These are phyloP conservation scores for Hyla sarda DNA, from an alignment of 2,113 vertebrate species.

Conservation along the genomic window DNA sequence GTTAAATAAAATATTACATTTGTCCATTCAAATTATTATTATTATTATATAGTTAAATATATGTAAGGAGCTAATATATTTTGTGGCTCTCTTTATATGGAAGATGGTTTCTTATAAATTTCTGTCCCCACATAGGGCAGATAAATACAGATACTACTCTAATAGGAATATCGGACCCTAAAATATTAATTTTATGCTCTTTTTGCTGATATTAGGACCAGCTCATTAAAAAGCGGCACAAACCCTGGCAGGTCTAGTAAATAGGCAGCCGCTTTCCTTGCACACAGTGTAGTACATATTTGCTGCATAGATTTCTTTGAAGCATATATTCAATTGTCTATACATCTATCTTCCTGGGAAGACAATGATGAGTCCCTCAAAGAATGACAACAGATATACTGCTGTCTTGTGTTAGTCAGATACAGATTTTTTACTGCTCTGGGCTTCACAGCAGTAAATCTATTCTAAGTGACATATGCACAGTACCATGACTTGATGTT, in stretches of 20 bases:
- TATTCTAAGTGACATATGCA: constrained; percentile 43
- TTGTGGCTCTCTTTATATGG: not conserved
- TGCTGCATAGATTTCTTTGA: not conserved
- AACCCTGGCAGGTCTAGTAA: not conserved
- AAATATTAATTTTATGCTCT: not conserved
- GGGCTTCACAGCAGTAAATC: constrained; percentile 26
- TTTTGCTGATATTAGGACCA: not conserved
- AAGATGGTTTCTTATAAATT: not conserved
- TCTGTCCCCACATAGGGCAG: not conserved
- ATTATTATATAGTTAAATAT: not conserved
- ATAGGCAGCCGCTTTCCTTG: not conserved
- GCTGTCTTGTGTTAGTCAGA: constrained; percentile 29
- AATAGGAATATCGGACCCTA: not conserved
- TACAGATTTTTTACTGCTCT: constrained; percentile 18
- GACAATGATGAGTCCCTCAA: constrained; percentile 31
- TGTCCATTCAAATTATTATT: too few relatives aligned
- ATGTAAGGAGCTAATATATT: not conserved
- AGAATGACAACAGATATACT: constrained; percentile 31
- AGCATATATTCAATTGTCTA: constrained; percentile 9
- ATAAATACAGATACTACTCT: not conserved
- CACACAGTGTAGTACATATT: not conserved
- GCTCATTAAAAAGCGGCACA: not conserved
- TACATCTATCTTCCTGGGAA: constrained; percentile 30
- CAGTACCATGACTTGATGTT: constrained; percentile 45
- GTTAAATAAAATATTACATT: too few relatives aligned